Percentiles rank a stretch among this genome's conserved stretches.
Evolutionary conservation across 2,888 invertebrate species (phyloP).

Genomic region (Zonitis immaculata): DNA sequence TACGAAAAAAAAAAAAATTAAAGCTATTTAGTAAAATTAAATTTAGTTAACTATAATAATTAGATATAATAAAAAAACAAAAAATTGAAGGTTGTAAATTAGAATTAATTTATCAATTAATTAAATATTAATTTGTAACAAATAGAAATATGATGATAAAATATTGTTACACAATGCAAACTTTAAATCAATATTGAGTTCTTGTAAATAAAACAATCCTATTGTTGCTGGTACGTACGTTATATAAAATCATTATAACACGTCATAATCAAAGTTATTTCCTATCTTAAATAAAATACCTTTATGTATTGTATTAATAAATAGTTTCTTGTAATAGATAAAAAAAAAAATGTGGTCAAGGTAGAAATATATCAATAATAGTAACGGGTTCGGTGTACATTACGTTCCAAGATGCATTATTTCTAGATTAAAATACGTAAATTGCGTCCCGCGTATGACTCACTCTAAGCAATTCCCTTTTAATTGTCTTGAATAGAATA

Average conservation of each 20-base stretch:
- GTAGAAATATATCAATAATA: constrained; percentile 1
- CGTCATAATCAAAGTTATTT: neutral
- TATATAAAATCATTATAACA: neutral
- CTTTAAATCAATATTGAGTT: neutral
- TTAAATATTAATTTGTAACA: neutral
- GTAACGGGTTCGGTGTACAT: too few relatives aligned
- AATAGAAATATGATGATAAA: neutral
- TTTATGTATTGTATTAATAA: too few relatives aligned
- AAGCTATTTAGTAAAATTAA: neutral
- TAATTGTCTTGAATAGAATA: too few relatives aligned
- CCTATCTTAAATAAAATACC: neutral
- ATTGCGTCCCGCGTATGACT: too few relatives aligned
- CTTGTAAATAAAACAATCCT: neutral
- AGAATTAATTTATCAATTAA: neutral
- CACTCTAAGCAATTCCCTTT: too few relatives aligned
- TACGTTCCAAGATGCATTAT: too few relatives aligned
- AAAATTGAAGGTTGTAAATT: too few relatives aligned
- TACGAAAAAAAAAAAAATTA: too few relatives aligned
- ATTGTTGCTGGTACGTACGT: neutral
- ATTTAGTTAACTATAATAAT: too few relatives aligned
- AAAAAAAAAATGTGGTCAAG: constrained; percentile 12
- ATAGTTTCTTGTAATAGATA: too few relatives aligned
- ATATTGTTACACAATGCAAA: neutral
- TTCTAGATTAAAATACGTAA: too few relatives aligned
- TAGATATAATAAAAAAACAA: too few relatives aligned